Conservation (phyloP, 2,113 vertebrate species). For the Climacteris rufus region DNA sequence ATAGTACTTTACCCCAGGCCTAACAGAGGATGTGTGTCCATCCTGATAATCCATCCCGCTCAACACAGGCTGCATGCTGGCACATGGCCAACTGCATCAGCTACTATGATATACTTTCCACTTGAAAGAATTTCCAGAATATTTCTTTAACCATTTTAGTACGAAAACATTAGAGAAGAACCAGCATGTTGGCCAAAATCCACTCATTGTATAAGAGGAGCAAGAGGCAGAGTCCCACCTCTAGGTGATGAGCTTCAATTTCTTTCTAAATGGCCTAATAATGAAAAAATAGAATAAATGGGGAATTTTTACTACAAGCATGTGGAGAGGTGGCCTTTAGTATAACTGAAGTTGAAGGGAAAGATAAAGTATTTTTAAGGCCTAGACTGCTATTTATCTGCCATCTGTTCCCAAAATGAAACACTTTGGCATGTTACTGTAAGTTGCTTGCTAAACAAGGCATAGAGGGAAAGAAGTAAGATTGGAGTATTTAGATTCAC, state of each 20-base stretch:
- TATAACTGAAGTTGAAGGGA: background rate
- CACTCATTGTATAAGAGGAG: background rate
- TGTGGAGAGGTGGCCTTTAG: background rate
- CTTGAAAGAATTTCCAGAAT: background rate
- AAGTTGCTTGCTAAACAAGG: background rate
- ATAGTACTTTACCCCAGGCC: rapidly evolving
- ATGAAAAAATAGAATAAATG: background rate
- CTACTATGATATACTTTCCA: background rate
- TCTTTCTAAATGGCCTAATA: background rate
- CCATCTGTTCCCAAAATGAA: background rate
- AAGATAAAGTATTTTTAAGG: background rate
- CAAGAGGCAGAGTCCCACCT: background rate
- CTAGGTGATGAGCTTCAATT: background rate
- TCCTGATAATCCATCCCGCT: background rate
- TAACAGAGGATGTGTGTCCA: background rate
- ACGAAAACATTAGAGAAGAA: background rate
- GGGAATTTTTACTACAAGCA: background rate
- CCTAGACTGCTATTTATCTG: background rate
- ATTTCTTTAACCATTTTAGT: background rate
- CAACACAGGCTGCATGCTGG: background rate
- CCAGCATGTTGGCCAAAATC: rapidly evolving
- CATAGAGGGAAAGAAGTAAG: background rate
- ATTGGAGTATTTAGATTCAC: background rate
- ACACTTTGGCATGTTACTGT: background rate
- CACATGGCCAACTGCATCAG: background rate